Conservation (phyloP, 2,888 invertebrate genomes). For the Hypena proboscidalis region DNA sequence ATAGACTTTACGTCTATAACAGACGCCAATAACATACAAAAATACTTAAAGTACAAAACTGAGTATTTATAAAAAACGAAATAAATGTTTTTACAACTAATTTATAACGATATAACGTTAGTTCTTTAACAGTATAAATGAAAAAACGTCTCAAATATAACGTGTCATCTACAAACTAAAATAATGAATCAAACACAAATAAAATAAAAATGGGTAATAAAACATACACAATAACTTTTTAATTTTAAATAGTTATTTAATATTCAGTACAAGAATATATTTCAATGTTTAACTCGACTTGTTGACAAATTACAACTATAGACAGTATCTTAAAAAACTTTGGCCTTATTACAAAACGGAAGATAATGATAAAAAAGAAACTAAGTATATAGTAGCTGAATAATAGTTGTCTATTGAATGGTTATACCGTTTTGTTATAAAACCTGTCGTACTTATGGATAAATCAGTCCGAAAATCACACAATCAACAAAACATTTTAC, state of each 20-base stretch:
- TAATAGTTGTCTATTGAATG: no score
- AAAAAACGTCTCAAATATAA: conserved; percentile 7
- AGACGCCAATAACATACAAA: conserved; percentile 20
- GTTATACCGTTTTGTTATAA: no score
- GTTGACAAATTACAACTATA: no score
- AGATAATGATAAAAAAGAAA: no score
- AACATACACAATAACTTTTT: conserved; percentile 16
- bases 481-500: no score
- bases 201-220: conserved; percentile 18
- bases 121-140: conserved; percentile 1
- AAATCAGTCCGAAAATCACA: no score
- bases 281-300: no score
- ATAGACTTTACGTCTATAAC: conserved; percentile 10
- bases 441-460: no score
- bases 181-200: conserved; percentile 18
- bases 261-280: conserved; percentile 26
- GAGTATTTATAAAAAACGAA: conserved; percentile 38
- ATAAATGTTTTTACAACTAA: conserved; percentile 4
- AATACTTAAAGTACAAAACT: conserved; percentile 19
- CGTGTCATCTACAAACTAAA: conserved; percentile 15
- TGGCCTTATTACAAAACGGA: no score
- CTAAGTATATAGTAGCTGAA: no score
- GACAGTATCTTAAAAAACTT: no score
- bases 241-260: no score
- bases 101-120: background rate